Conservation (phyloP, 2,797 vertebrate species). For the Cheirogaleus major region DNA sequence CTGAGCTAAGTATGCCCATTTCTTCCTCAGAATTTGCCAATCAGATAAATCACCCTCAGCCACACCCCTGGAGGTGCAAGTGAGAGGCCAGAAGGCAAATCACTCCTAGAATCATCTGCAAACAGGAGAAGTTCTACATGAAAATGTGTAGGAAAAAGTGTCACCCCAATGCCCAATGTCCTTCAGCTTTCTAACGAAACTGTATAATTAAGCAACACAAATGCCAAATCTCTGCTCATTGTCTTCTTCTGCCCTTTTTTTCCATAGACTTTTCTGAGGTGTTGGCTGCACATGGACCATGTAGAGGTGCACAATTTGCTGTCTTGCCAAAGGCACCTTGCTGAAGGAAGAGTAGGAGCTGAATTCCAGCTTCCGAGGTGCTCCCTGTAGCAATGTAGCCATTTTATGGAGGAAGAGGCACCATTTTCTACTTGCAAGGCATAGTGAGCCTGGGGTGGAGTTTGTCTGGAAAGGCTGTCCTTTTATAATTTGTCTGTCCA, state of each 20-base stretch:
- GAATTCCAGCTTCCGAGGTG: not conserved
- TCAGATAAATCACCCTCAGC: not conserved
- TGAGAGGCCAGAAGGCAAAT: not conserved
- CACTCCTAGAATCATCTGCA: not conserved
- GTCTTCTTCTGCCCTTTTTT: not conserved
- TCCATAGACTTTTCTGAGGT: not conserved
- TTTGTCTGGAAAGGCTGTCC: not conserved
- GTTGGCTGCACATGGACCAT: not conserved
- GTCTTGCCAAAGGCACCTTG: not conserved
- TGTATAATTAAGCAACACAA: not conserved
- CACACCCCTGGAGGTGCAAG: not conserved
- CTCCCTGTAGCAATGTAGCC: not conserved
- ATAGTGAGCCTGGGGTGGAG: not conserved
- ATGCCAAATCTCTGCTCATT: not conserved
- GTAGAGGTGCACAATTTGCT: not conserved
- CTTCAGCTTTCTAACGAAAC: not conserved
- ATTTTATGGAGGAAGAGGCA: not conserved
- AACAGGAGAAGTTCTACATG: not conserved
- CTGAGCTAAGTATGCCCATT: not conserved
- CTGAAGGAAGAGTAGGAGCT: not conserved
- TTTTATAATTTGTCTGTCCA: not conserved
- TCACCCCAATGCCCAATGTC: rapidly evolving
- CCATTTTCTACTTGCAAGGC: not conserved
- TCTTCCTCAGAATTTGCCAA: not conserved
- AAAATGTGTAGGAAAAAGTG: not conserved